Evolutionary conservation across 2,888 invertebrate genomes (phyloP), one percentile per base, ranked within the genome.

Genomic region (Mellilla xanthometata): DNA sequence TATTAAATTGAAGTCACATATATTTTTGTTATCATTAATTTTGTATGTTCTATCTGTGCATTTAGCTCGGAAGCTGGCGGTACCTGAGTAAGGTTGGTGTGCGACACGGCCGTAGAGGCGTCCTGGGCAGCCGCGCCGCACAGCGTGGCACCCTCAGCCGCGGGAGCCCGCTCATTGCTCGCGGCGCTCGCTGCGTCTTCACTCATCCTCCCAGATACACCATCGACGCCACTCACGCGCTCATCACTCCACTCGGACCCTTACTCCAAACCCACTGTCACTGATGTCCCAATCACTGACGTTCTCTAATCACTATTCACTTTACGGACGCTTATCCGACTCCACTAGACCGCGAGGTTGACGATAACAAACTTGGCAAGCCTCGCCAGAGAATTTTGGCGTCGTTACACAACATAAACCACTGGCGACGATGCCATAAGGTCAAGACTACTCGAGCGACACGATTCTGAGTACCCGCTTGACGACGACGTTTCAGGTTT

Each of bases 321-420:
- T 34, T 42, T 23, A 36, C 38, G 34, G 15, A n/a, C 36, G 27
- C 46, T 57, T 49, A 54, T 36, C 52, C 58, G 56, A 56, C 57
- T 69, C 63, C 58, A 65, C 63, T 54, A 66, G 60, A 60, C 62
- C 51, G 53, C 60, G 58, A 65, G 65, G 68, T 62, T 58, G 62
- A 61, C 56, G 64, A 68, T 63, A 56, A 50, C 56, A 72, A 72
- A 77, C 70, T 87, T 88, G 87, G 87, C 87, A 87, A 74, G 71
- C 63, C 54, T 72, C 60, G 63, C 67, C 57, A 61, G 58, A 60
- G 58, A 72, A 66, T 72, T 78, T 81, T 87, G 82, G 85, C 84
- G 80, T 82, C 75, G 80, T 89, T 87, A 86, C 85, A 88, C 89
- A 89, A 89, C 82, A 71, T 74, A 73, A 69, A 78, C 76, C 78